Base-by-base conservation (phyloP, 2,797 vertebrate genomes). In the Phyllotis vaccarum region DNA sequence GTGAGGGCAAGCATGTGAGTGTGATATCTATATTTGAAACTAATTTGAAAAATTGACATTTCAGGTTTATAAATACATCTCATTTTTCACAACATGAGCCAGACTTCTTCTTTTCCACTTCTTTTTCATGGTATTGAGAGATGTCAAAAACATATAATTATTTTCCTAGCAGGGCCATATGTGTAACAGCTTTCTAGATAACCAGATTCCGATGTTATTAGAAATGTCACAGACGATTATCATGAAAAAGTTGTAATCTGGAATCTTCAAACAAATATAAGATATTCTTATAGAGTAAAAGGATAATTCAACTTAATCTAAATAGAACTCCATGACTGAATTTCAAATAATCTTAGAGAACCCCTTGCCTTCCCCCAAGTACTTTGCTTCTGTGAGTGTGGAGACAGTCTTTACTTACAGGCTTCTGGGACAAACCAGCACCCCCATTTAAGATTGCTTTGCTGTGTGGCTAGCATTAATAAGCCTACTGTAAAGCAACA, bases 31-130 rank as follows among this genome's bases (percentile, higher is more conserved):
- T 79, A 95, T 92, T 89, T 97, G 86, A 97, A 96, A 82, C 31
- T 87, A n/a, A 86, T 97, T 98, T 93, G 95, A 90, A 86, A 97
- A 98, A 96, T 90, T 0, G 92, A 64, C 37, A 96, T 96, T 86
- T 95, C 93, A 87, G 75, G 31, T 81, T 96, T 93, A 95, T 94
- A 97, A 98, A 96, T 89, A 43, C 24, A 96, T 78, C 86, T 94
- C 46, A 66, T 95, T 98, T 97, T 95, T 97, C 49, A 49, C 34
- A 96, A 66, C 58, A 96, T 86, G 70, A 91, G 86, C 4, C 95
- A 86, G 81, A 62, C 95, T 96, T 80, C 70, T 74, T 90, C 64
- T 96, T 79, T 97, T 93, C 87, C 75, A 78, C 13, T 56, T 96
- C 93, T 88, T 76, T 76, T 68, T 90, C 75, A 58, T 78, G 91